Evolutionary conservation across 2,888 invertebrate genomes (phyloP), one percentile per base, ranked within the genome.

Genomic region (Pecten maximus): DNA sequence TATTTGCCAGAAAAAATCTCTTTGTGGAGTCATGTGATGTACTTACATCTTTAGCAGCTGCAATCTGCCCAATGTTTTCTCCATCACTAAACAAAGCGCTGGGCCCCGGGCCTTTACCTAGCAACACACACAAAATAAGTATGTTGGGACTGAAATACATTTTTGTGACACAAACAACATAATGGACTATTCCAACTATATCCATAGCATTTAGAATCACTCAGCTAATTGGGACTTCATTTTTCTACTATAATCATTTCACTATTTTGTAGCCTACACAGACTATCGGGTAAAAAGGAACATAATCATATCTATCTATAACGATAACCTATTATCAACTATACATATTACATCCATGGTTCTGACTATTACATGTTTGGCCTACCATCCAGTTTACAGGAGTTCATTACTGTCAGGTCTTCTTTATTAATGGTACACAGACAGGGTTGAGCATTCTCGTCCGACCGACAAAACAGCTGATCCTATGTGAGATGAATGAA

Each of bases 11-110:
- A 10, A 86, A 86, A n/a, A 44, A 44, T 8, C 4, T 4, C 12
- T 44, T 44, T 44, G 4, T 44, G 54, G 2, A 54, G n/a, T 54
- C 23, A 54, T 15, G 35, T 35, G 35, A 35, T 35, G 10, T 35
- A 94, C 95, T 97, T 97, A 98, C 98, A 97, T 98, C 98, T 97
- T 98, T 98, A 88, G 98, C 98, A 40, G 98, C 98, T 91, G 98
- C 98, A 92, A 98, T 98, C 95, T 98, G 98, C 94, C 98, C 98
- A 91, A 98, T 97, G 95, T 98, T 97, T 93, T 98, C 98, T 48
- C 98, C 98, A 97, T 98, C 98, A 88, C 98, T 98, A 96, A 98
- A 98, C 97, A 98, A 97, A 2, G 97, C 97, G 93, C 97, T 97
- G 91, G 97, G 97, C 40, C 97, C 97, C 54, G 94, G 94, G 87